Evolutionary conservation across 1,140 invertebrate species (phyloP), one percentile per base, ranked within the genome.

Genomic region (Acyrthosiphon pisum): DNA sequence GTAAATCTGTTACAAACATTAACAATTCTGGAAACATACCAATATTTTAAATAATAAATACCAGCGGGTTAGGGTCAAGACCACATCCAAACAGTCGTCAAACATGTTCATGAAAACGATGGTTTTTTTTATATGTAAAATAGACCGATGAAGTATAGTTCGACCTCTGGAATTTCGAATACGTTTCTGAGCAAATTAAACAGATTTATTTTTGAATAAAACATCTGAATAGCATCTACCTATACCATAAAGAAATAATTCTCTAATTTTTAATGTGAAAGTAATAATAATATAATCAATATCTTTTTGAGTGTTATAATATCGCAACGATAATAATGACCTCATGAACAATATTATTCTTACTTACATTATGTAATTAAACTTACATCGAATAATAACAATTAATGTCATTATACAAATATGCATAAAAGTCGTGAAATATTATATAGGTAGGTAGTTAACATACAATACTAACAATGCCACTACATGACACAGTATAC

Each of bases 51-150:
- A 90, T 90, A 90, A 90, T 60, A 90, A 90, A 90, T 90, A 90
- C 89, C 89, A 44, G 20, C n/a, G n/a, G 90, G 90, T 92, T 76
- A 83, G 44, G 90, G 90, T 92, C 90, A 92, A 92, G 90, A 81
- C 60, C 90, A 50, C 60, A 83, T 91, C 68, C 44, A 44, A 83
- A 83, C 90, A 92, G 90, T 92, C 68, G 90, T 92, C 90, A 92
- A 92, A 92, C 90, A 56, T 48, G 90, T 92, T 83, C 76, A 35
- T 35, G 68, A n/a, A 92, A 50, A 37, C 44, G 46, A 83, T 41
- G 68, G 30, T 35, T 83, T 81, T 92, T 81, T 83, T 37, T 35
- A 81, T 92, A 92, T 83, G 68, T 81, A 92, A 92, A 92, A 92
- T 76, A 92, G 68, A 83, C 44, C 11, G 30, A 76, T 76, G 60